Conservation (phyloP, 2,113 vertebrate genomes). For the Crypturellus undulatus region DNA sequence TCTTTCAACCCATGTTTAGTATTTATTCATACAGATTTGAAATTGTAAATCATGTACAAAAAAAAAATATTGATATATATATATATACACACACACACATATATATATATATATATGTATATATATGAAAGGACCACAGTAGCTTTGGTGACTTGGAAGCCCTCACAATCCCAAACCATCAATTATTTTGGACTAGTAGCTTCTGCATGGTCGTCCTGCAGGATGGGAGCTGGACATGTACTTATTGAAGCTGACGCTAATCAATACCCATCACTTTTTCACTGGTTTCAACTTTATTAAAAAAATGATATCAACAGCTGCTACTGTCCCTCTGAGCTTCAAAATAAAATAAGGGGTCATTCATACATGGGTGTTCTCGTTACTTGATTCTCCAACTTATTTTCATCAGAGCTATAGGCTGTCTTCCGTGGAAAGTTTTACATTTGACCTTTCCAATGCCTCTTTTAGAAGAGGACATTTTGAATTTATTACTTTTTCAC, state of each 20-base stretch:
- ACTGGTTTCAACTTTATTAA: constrained; percentile 28
- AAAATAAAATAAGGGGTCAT: not conserved
- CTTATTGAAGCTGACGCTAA: constrained; percentile 34
- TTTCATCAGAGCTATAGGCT: not conserved
- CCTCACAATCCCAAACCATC: not conserved
- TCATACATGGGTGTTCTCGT: not conserved
- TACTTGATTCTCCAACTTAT: not conserved
- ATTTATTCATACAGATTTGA: not conserved
- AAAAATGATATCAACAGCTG: not conserved
- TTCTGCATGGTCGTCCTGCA: not conserved
- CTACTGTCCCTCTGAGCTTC: not conserved
- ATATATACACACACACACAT: too few relatives aligned
- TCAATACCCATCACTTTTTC: constrained; percentile 39
- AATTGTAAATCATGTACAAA: not conserved
- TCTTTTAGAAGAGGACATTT: not conserved
- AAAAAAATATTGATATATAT: not conserved
- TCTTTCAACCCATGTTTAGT: not conserved
- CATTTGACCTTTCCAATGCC: not conserved
- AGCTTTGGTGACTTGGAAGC: constrained; percentile 1
- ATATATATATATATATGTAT: not conserved
- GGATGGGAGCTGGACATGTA: not conserved
- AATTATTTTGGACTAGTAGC: not conserved
- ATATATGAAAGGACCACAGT: not conserved
- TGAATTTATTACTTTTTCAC: not conserved
- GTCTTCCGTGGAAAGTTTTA: not conserved